Evolutionary conservation across 2,113 vertebrate species (phyloP), one percentile per base, ranked within the genome.

Genomic region (Laticauda laticaudata): DNA sequence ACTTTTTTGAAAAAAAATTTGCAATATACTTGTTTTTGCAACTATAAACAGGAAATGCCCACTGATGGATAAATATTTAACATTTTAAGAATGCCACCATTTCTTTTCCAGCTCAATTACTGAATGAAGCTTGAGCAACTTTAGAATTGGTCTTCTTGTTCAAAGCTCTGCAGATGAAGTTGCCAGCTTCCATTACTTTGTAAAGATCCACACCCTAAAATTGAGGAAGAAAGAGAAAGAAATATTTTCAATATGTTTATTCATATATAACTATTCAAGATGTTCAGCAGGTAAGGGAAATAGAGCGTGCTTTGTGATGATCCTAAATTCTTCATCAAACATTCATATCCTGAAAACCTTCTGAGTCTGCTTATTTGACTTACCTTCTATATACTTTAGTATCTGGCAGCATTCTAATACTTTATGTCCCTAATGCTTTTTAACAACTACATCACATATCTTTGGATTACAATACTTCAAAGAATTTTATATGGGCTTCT

Each of bases 101-200:
- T 95, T 94, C 93, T 93, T 89, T 94, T 89, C 87, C 81, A 93
- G 69, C 45, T 97, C 96, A 97, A 56, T 92, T 93, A 89, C 0
- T 95, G 95, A 97, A 96, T 92, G 95, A 98, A 93, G 98, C 99
- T 94, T 97, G 98, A 90, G 98, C 98, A 69, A 99, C 99, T 96
- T 98, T 99, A n/a, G 99, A 99, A 96, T 98, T 99, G 93, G 98
- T 99, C 93, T 97, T 97, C 96, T 98, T 98, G 92, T 97, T 96
- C 94, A 99, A 97, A 94, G 98, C 98, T 91, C 96, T 98, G 97
- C 99, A 99, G 96, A 99, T 99, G 96, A 99, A 99, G 94, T 99
- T 97, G 39, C 99, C 99, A 86, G 98, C 98, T 96, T 99, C 98
- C 95, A 99, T 98, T 64, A 99, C 98, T 94, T 98, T 98, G 93